Evolutionary conservation across 2,797 vertebrate species (phyloP), one percentile per base, ranked within the genome.

Genomic region (Buceros bicornis): DNA sequence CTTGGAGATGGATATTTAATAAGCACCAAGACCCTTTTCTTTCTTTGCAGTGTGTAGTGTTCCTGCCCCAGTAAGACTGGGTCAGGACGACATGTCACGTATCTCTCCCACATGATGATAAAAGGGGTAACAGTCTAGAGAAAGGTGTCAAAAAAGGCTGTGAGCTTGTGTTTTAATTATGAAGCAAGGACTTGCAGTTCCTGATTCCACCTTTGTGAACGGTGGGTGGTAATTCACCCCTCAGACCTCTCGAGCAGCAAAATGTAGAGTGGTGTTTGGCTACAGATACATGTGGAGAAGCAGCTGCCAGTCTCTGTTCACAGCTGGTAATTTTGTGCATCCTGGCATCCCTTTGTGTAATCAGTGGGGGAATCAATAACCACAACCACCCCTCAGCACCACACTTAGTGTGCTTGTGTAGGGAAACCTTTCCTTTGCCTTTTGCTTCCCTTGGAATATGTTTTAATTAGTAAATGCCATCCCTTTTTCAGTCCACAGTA

Each of bases 371-470:
- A 15, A 37, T 53, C 17, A 60, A 37, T 60, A 60, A 33, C 6
- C 28, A 26, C 31, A 78, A 0, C 57, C 37, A 20, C n/a, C 24
- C 29, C 56, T 45, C 0, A 0, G 45, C 56, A 87, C 40, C 35
- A 22, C 13, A 1, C 25, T 83, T 53, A 15, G 1, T 2, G 5
- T 60, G 17, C 11, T 60, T 48, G 8, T 4, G 4, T 6, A 31
- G 19, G 42, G 21, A 78, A 73, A 62, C 29, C 56, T 51, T 29
- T 57, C 25, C 65, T 89, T 70, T 48, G 20, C 82, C 31, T 40
- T 67, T 79, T 56, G 33, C 13, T 47, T 65, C 62, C 26, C 47
- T 51, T 2, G 3, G 33, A 25, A 40, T 12, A 7, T 2, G 42
- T 22, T 78, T 80, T 76, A 78, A 66, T 82, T 54, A 66, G 54